phyloP scores from a whole-genome alignment of 2,888 invertebrate species.

The Colletes collaris region DNA sequence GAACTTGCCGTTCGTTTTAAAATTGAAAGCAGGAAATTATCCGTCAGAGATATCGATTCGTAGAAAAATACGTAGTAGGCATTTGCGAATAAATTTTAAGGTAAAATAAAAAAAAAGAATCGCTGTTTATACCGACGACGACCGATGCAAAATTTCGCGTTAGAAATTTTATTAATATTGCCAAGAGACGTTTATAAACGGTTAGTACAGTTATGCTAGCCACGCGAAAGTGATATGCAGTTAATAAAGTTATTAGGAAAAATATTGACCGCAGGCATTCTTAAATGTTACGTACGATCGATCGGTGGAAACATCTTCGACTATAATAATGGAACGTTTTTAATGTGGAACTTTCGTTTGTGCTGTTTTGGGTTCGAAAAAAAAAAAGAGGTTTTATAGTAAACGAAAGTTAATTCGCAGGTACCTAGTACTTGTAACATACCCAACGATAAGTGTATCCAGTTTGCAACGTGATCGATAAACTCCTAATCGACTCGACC shows the following conservation, averaged over 20 bases:
- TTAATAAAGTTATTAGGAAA: no score
- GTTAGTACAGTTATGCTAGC: no score
- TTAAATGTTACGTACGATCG: neutral
- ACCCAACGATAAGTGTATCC: constrained; percentile 20
- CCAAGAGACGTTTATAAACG: no score
- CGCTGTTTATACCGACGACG: no score
- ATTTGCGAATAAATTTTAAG: constrained; percentile 25
- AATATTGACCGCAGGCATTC: neutral
- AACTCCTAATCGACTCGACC: no score
- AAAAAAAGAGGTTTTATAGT: no score
- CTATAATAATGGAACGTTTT: neutral
- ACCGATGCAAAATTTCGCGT: no score
- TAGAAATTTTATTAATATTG: no score
- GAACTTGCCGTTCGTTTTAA: constrained; percentile 43
- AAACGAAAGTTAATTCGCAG: constrained; percentile 11
- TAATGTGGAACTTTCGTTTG: no score
- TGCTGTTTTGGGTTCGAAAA: neutral
- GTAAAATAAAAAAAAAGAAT: no score
- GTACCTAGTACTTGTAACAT: constrained; percentile 24
- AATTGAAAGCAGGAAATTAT: constrained; percentile 61
- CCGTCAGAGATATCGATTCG: constrained; percentile 31
- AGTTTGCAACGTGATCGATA: neutral
- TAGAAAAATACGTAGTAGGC: constrained; percentile 22
- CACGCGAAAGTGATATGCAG: no score
- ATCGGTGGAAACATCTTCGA: neutral